Conservation (phyloP, 2,888 invertebrate species). For the Noctua janthina region DNA sequence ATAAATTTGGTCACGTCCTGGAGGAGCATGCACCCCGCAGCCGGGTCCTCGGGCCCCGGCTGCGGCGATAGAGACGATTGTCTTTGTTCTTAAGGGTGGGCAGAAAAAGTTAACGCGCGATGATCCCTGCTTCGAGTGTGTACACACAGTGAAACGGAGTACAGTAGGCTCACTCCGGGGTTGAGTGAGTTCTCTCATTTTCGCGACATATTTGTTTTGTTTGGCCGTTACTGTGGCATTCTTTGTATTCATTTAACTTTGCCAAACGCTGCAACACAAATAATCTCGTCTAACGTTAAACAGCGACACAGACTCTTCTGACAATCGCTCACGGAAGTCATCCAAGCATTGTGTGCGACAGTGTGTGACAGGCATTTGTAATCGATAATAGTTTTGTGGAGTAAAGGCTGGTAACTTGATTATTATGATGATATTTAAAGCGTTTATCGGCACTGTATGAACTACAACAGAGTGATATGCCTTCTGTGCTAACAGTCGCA, state of each 20-base stretch:
- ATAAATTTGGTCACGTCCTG: constrained; percentile 53
- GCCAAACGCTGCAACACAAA: neutral
- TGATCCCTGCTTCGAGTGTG: constrained; percentile 40
- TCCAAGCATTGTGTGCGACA: neutral
- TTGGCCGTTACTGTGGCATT: neutral
- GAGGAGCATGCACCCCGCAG: constrained; percentile 30
- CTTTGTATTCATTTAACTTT: neutral
- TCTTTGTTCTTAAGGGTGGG: constrained; percentile 49
- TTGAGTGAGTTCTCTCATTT: neutral
- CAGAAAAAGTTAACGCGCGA: constrained; percentile 47
- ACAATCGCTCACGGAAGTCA: neutral
- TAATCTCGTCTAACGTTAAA: neutral
- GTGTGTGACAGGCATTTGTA: neutral
- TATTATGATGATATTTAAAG: neutral
- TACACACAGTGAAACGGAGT: neutral
- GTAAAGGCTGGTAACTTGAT: neutral
- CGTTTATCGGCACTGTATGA: neutral
- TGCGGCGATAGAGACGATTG: constrained; percentile 40
- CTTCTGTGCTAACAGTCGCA: constrained; percentile 18
- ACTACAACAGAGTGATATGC: neutral
- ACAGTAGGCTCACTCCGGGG: constrained; percentile 20
- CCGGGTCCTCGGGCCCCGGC: constrained; percentile 9
- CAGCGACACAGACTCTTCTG: neutral
- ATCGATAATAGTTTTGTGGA: neutral
- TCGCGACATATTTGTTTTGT: neutral